phyloP scores from a whole-genome alignment of 2,113 vertebrate genomes.

The Phyllostomus discolor region DNA sequence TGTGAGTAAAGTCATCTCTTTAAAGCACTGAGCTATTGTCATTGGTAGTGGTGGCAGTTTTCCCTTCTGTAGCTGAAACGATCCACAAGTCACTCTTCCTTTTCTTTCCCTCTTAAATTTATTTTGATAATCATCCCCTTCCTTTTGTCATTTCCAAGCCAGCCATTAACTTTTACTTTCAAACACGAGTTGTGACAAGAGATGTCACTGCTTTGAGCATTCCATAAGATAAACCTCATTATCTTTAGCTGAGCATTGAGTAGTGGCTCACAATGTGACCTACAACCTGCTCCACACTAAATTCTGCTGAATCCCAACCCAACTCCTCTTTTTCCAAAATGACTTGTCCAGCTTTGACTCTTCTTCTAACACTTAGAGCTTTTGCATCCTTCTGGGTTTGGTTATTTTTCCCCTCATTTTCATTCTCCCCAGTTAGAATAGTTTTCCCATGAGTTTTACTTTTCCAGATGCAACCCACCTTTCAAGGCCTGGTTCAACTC shows the following conservation, averaged over 20 bases:
- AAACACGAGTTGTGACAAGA: background rate
- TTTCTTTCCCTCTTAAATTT: background rate
- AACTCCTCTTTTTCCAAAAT: background rate
- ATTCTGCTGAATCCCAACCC: background rate
- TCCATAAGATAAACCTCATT: background rate
- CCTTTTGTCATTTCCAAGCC: background rate
- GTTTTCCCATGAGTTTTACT: background rate
- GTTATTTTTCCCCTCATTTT: background rate
- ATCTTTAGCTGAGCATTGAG: background rate
- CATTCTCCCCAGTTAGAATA: background rate
- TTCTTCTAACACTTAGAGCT: background rate
- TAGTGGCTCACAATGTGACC: background rate
- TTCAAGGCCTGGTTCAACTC: background rate
- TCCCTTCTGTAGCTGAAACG: background rate
- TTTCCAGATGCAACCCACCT: background rate
- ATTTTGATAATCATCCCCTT: background rate
- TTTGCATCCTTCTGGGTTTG: background rate
- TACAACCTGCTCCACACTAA: too few relatives aligned
- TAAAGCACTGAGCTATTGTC: too few relatives aligned
- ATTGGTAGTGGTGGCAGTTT: rapidly evolving
- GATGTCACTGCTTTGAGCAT: background rate
- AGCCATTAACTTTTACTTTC: background rate
- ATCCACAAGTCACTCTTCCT: background rate
- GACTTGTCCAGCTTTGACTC: background rate
- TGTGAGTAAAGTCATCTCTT: background rate